These are phyloP conservation scores for Parazoanthus swiftii DNA, from an alignment of 92 coral and sea anemone genomes.

Conservation along the genomic window DNA sequence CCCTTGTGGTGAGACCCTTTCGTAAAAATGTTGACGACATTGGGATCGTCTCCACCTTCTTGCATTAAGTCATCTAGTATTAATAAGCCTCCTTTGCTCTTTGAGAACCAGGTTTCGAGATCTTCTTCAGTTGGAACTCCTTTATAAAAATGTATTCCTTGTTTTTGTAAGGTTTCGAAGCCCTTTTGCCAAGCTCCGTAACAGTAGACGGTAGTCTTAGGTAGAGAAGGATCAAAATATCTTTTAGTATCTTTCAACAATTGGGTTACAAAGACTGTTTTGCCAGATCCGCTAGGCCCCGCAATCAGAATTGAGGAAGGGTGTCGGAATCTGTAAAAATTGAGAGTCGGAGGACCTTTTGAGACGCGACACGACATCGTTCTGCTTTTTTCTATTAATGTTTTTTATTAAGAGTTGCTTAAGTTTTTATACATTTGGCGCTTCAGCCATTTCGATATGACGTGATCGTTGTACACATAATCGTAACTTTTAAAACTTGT, in stretches of 20 bases:
- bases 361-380: slow-evolving; percentile 13
- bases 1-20: slow-evolving; percentile 10
- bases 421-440: neutral
- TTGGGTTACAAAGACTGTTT: slow-evolving; percentile 13
- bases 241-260: slow-evolving; percentile 11
- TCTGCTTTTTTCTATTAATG: slow-evolving; percentile 11
- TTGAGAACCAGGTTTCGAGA: slow-evolving; percentile 14
- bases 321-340: slow-evolving; percentile 13
- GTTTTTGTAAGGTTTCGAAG: slow-evolving; percentile 3
- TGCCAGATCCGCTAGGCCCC: slow-evolving; percentile 15
- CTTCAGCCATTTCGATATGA: slow-evolving; percentile 3
- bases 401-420: slow-evolving; percentile 11
- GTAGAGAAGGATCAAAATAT: slow-evolving; percentile 9
- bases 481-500: slow-evolving; percentile 11
- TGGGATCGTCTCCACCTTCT: slow-evolving; percentile 12
- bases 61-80: slow-evolving; percentile 12
- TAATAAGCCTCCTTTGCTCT: slow-evolving; percentile 8
- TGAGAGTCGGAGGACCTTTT: slow-evolving; percentile 12
- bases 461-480: slow-evolving; percentile 13
- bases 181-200: slow-evolving; percentile 15
- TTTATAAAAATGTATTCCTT: neutral
- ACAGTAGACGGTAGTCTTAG: slow-evolving; percentile 14
- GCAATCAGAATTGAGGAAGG: slow-evolving; percentile 1
- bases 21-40: slow-evolving; percentile 13
- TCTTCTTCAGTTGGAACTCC: slow-evolving; percentile 14